Evolutionary conservation across 2,797 vertebrate genomes (phyloP), one percentile per base, ranked within the genome.

Genomic region (Jordanella pulchra): DNA sequence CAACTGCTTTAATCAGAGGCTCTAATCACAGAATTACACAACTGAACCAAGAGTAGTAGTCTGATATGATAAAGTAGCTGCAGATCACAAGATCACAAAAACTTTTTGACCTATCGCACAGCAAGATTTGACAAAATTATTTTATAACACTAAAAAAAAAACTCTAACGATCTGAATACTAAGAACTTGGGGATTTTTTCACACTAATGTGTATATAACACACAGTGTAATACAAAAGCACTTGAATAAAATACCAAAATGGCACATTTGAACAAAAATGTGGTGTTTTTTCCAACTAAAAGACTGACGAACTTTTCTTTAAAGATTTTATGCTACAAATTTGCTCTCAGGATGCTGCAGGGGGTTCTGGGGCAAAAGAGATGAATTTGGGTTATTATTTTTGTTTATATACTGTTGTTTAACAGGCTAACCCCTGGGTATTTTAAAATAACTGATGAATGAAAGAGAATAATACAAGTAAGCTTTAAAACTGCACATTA

Each of bases 401-500:
- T 65, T 17, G 25, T 47, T 47, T 18, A 5, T 30, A 28, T 25
- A 30, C 42, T 47, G 39, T 30, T 65, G 27, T 65, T 61, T n/a
- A 61, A 18, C 4, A 0, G 18, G 21, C 64, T 65, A 58, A 58
- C 28, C 17, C 56, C 17, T 11, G 23, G 30, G 4, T 65, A 18
- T 5, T 45, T 21, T 65, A 5, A 65, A 44, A 45, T 28, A 47
- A 21, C 11, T 48, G 15, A 45, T 30, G 27, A 44, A 45, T 47
- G 27, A 48, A 65, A 65, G 58, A 21, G 28, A 65, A 65, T 42
- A 48, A 48, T 48, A 66, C 13, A 45, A 66, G 64, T 30, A 27
- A 66, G 25, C n/a, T 13, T 15, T 48, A 30, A 27, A 66, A 66
- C 64, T 48, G 45, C 64, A 48, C 64, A 65, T 65, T 65, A 65